Evolutionary conservation across 2,797 vertebrate species (phyloP).

Genomic region (Pseudochirops cupreus): DNA sequence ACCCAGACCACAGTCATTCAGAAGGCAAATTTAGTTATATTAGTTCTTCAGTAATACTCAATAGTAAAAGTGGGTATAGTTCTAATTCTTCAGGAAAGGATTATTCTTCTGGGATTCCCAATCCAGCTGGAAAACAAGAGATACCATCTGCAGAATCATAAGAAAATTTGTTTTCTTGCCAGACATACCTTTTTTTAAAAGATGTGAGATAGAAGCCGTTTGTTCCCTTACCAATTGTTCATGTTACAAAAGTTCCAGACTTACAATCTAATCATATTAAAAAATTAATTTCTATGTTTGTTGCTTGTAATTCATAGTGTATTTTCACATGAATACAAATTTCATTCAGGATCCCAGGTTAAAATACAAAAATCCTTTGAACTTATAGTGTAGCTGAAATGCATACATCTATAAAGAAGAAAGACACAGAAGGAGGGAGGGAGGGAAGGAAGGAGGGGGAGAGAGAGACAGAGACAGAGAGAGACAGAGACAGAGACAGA

Average conservation of each 20-base stretch:
- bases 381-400: constrained; percentile 58
- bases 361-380: constrained; percentile 42
- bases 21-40: accelerated
- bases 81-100: constrained; percentile 45
- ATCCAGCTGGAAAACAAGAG: constrained; percentile 77
- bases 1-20: background rate
- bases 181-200: constrained; percentile 66
- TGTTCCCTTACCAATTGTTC: constrained; percentile 73
- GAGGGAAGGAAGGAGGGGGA: no score
- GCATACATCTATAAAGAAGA: background rate
- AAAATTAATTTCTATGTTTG: constrained; percentile 68
- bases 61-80: constrained; percentile 6
- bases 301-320: constrained; percentile 65
- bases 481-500: no score
- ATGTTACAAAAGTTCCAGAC: constrained; percentile 25
- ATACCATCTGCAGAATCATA: constrained; percentile 79
- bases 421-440: no score
- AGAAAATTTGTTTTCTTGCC: constrained; percentile 71
- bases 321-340: constrained; percentile 72
- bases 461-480: no score
- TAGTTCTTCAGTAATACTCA: background rate
- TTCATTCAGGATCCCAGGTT: constrained; percentile 67
- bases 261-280: constrained; percentile 13
- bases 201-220: constrained; percentile 71
- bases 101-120: constrained; percentile 68